Conservation (phyloP, 2,113 vertebrate genomes). For the Bombycilla garrulus region DNA sequence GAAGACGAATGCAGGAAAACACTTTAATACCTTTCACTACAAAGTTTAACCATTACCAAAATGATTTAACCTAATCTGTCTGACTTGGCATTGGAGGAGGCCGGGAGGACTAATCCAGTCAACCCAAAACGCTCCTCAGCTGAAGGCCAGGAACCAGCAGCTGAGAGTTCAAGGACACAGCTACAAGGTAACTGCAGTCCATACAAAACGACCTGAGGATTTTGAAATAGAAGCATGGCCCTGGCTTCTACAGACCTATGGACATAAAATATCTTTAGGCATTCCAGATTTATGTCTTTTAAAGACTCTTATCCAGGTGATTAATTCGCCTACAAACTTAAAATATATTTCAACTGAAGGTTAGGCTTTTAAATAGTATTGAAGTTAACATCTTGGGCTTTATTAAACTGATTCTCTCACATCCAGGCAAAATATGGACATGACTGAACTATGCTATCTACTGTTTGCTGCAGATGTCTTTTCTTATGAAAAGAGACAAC, state of each 20-base stretch:
- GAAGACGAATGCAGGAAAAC: slow-evolving; percentile 26
- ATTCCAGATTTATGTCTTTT: not conserved
- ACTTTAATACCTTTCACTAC: not conserved
- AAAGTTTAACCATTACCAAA: not conserved
- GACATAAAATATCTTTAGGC: not conserved
- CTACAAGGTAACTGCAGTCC: fast-evolving
- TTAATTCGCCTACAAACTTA: not conserved
- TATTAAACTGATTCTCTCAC: not conserved
- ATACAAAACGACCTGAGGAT: not conserved
- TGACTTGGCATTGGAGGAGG: not conserved
- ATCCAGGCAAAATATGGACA: not conserved
- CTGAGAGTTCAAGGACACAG: not conserved
- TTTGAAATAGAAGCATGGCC: not conserved
- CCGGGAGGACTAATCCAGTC: not conserved
- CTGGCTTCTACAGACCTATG: not conserved
- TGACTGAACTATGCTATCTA: not conserved
- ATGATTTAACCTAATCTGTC: not conserved
- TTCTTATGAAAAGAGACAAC: not conserved
- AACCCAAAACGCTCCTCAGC: not conserved
- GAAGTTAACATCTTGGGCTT: not conserved
- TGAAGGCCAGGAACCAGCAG: not conserved
- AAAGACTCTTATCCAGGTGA: not conserved
- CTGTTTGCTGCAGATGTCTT: not conserved
- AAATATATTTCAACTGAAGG: not conserved
- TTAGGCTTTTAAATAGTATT: not conserved